These are phyloP conservation scores for Drosophila bocki DNA, from an alignment of 1,140 invertebrate species.

Conservation along the genomic window DNA sequence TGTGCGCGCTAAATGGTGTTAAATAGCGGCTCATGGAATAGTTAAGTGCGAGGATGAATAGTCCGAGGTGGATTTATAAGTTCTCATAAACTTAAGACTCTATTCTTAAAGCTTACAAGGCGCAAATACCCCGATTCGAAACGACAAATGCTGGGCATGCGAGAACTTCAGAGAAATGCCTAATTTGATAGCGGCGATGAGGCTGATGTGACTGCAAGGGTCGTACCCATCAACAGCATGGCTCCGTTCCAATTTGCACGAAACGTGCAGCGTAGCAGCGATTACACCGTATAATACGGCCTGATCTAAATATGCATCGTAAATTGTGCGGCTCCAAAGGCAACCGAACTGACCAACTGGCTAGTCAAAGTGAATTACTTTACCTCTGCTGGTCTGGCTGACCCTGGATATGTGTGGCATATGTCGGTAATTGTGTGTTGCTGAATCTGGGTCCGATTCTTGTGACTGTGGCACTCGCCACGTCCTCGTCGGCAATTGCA, in stretches of 20 bases:
- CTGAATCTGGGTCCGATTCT: conserved; percentile 16
- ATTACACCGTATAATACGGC: conserved; percentile 63
- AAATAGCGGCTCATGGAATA: conserved; percentile 21
- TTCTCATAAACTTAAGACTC: background rate
- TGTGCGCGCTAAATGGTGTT: conserved; percentile 27
- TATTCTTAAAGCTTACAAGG: background rate
- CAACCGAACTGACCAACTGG: conserved; percentile 17
- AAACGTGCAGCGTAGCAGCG: conserved; percentile 67
- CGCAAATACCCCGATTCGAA: background rate
- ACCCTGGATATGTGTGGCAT: conserved; percentile 59
- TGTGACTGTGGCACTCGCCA: conserved; percentile 43
- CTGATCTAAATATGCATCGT: conserved; percentile 61
- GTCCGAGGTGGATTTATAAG: background rate
- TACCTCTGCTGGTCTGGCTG: background rate
- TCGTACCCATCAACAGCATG: conserved; percentile 40
- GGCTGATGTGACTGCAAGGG: background rate
- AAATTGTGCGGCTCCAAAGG: conserved; percentile 38
- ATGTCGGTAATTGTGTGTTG: conserved; percentile 31
- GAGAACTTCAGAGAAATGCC: background rate
- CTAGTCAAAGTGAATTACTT: conserved; percentile 22
- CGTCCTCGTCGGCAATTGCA: conserved; percentile 54
- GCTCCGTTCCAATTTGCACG: conserved; percentile 56
- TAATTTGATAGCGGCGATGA: conserved; percentile 5
- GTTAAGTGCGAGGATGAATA: background rate
- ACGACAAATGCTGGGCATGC: background rate